Base-by-base conservation (phyloP, 1,140 invertebrate genomes). In the Drosophila pectinifera region DNA sequence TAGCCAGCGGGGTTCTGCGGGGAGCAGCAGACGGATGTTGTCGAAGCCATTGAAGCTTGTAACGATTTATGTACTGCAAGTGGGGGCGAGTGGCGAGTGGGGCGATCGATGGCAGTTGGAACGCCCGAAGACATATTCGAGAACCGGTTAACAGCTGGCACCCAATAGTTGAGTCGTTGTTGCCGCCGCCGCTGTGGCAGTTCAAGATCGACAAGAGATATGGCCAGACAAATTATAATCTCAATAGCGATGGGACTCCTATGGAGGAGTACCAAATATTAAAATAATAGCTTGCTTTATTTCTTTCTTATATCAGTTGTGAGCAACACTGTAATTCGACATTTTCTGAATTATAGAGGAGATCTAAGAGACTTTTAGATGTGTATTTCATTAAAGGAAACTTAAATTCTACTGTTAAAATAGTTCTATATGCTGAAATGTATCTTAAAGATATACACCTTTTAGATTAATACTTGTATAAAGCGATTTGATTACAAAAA, bases 61-160 rank as follows among this genome's bases (percentile, higher is more conserved):
- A 73, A 82, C 56, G 61, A 88, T 79, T 77, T 81, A 82, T 82
- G 69, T 80, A 72, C 31, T 72, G 36, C 13, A 68, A 45, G 36
- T 26, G 20, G 41, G 16, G 24, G 34, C n/a, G n/a, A n/a, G n/a
- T n/a, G 36, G 36, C 34, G 16, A 10, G 18, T 34, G n/a, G 31
- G 24, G 8, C 16, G 10, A 34, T 46, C 11, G 56, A 42, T 26
- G 28, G 41, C 41, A 38, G 56, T 36, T 45, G 61, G 26, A 54
- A 61, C 56, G 55, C 26, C 57, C 54, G 46, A 62, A 79, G 51
- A 61, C 11, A 69, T 68, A 16, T 20, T 28, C 45, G 14, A 68
- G 28, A 73, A 72, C 80, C 73, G 51, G 73, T 85, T 72, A 81
- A 74, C 73, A 80, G 82, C 41, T 67, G 36, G 10, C 34, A 43